Evolutionary conservation across 2,797 vertebrate species (phyloP), one percentile per base, ranked within the genome.

Genomic region (Eulemur mongoz): DNA sequence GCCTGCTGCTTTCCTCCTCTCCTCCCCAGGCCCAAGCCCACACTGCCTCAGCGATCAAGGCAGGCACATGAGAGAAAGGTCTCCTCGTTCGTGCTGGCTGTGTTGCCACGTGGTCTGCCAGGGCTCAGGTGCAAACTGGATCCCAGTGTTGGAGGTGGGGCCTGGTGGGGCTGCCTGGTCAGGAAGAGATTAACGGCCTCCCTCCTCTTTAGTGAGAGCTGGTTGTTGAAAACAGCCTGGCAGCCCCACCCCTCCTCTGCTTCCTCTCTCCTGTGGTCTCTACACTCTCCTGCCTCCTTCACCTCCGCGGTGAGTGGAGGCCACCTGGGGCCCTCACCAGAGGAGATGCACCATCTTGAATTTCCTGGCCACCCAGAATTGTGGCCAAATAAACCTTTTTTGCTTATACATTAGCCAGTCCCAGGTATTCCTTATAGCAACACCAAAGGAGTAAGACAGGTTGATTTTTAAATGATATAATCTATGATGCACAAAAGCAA

Each of bases 61-160:
- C 8, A 7, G 0, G 0, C 12, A 7, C 5, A 3, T 23, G 13
- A 32, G 12, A 35, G 40, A 35, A 76, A 48, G 18, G 12, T 40
- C 43, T 75, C 70, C 48, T 32, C 20, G 3, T 57, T 7, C 35
- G 12, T 45, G 30, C 43, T 32, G 13, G 57, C 25, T 81, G 3
- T 20, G 11, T 69, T 35, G 70, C n/a, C 32, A 20, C 30, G 35
- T 25, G 32, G 7, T 25, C 61, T 63, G 61, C 61, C 30, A 15
- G 2, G 61, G 61, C 6, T 25, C 23, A 25, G 9, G 23, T 59
- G 23, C 23, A 15, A 32, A 32, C 61, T 32, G 61, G 30, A 63
- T 32, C 61, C 61, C 61, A 63, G 5, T 3, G 30, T 32, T 32
- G 30, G 61, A 63, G 61, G 30, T 32, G 5, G 30, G 59, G 61